These are phyloP conservation scores for Scopus umbretta DNA, from an alignment of 2,113 vertebrate species.

Conservation along the genomic window DNA sequence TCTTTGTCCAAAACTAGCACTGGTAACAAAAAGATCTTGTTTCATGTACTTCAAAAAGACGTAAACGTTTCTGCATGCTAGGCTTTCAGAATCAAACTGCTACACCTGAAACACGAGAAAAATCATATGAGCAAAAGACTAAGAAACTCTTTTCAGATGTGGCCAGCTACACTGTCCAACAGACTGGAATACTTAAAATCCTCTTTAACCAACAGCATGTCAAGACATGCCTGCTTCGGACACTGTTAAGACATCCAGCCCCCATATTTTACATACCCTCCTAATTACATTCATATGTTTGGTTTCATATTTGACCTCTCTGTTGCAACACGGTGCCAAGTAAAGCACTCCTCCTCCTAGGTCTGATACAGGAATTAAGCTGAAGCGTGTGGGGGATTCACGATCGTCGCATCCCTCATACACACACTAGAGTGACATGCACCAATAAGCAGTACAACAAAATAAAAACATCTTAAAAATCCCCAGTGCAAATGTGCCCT, in stretches of 20 bases:
- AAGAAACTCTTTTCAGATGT: slow-evolving; percentile 34
- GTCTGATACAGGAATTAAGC: not conserved
- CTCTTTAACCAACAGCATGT: slow-evolving; percentile 53
- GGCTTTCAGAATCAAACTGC: not conserved
- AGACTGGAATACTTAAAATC: slow-evolving; percentile 61
- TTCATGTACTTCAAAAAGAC: not conserved
- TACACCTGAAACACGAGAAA: slow-evolving; percentile 41
- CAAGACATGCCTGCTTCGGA: slow-evolving; percentile 59
- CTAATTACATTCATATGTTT: slow-evolving; percentile 61
- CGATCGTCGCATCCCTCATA: not conserved
- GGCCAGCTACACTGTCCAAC: slow-evolving; percentile 49
- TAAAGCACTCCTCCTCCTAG: not conserved
- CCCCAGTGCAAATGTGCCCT: not conserved
- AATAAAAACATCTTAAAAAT: not conserved
- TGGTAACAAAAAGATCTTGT: not conserved
- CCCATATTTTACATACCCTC: slow-evolving; percentile 59
- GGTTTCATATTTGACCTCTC: slow-evolving; percentile 54
- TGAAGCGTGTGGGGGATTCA: not conserved
- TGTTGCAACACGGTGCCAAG: slow-evolving; percentile 9
- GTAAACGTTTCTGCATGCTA: not conserved
- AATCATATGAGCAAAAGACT: not conserved
- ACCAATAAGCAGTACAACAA: not conserved
- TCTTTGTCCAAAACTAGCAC: not conserved
- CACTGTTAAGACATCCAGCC: slow-evolving; percentile 52
- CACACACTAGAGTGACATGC: not conserved